Conservation (phyloP, 2,888 invertebrate species). For the Ophion slaviceki region DNA sequence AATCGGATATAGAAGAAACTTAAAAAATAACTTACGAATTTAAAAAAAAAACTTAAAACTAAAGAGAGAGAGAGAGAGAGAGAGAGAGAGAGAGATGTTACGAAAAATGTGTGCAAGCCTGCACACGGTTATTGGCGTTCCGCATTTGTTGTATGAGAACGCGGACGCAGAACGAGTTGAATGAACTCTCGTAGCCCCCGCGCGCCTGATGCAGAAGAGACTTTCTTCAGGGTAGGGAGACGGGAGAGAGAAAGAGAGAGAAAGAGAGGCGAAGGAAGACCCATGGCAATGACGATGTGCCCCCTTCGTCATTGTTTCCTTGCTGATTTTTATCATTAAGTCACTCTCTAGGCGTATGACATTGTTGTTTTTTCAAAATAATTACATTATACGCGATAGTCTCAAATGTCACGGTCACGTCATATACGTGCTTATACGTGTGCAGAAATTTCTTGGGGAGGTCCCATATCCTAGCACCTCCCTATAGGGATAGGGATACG, state of each 20-base stretch:
- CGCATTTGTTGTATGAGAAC: constrained; percentile 65
- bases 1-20: too few species aligned
- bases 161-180: constrained; percentile 64
- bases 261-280: constrained; percentile 23
- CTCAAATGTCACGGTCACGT: not conserved
- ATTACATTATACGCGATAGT: not conserved
- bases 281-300: constrained; percentile 22
- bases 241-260: not conserved
- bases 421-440: too few species aligned
- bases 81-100: constrained; percentile 3
- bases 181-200: constrained; percentile 64
- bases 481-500: too few species aligned
- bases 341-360: not conserved
- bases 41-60: too few species aligned
- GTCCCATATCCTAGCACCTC: too few species aligned
- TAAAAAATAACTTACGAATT: too few species aligned
- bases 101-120: constrained; percentile 45
- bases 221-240: constrained; percentile 36
- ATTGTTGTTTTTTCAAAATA: not conserved
- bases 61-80: not conserved
- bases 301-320: constrained; percentile 25
- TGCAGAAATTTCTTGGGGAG: too few species aligned
- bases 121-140: constrained; percentile 55
- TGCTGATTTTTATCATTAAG: constrained; percentile 8
- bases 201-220: constrained; percentile 57